Percentiles rank a stretch among this genome's conserved stretches.
phyloP scores from a whole-genome alignment of 2,888 invertebrate species.

The Meloe dianella region DNA sequence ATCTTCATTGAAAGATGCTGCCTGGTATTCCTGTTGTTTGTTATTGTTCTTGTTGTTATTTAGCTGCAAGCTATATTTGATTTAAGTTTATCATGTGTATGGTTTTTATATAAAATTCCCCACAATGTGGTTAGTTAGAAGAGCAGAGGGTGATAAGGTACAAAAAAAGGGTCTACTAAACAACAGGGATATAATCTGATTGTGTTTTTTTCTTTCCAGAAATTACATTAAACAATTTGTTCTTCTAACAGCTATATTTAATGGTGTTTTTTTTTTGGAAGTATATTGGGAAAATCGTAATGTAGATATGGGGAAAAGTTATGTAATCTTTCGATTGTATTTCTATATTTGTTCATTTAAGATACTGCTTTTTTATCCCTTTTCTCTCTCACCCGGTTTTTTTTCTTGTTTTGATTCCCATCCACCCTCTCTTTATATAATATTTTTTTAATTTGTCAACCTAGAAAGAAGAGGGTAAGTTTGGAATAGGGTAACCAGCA shows the following conservation, averaged over 20 bases:
- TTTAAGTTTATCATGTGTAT: not conserved
- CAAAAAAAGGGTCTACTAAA: not conserved
- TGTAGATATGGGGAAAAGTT: not conserved
- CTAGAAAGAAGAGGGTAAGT: not conserved
- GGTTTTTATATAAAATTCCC: not conserved
- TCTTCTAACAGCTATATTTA: no score
- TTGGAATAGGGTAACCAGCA: not conserved
- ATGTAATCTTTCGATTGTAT: not conserved
- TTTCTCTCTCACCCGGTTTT: no score
- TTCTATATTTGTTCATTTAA: not conserved
- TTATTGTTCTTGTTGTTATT: not conserved
- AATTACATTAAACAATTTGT: no score
- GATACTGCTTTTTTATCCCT: not conserved
- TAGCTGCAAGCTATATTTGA: not conserved
- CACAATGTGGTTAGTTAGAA: not conserved
- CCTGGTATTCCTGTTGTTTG: not conserved
- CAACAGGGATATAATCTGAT: no score
- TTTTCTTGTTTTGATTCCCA: not conserved
- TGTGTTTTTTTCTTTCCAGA: no score
- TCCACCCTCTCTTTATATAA: not conserved
- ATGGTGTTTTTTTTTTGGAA: no score
- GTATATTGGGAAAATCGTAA: no score
- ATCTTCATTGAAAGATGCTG: not conserved
- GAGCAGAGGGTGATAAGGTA: not conserved
- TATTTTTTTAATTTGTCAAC: constrained; percentile 1